Evolutionary conservation across 2,797 vertebrate genomes (phyloP), one percentile per base, ranked within the genome.

Genomic region (Danio tinwini): DNA sequence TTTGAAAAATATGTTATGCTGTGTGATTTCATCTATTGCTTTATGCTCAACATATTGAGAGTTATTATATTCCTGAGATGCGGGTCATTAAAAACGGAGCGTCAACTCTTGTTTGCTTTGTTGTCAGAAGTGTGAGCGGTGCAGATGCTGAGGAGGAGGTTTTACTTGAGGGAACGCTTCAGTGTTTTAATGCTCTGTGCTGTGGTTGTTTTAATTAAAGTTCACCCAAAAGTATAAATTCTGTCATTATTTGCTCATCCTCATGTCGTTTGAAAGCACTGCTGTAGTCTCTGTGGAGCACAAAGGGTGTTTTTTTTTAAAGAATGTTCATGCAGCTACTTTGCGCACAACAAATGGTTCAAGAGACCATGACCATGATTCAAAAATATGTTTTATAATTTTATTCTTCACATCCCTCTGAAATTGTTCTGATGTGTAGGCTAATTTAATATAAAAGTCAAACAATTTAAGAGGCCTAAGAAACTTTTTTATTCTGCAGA

Each of bases 1-100:
- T 76, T 83, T 21, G 63, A 61, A 84, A 67, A 81, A 72, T 80
- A 74, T 74, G 58, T 73, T 79, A 69, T 13, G 12, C 39, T 76
- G 69, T 77, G 56, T 70, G 72, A 85, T 69, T 83, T 85, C 49
- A 76, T 76, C 64, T 79, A 53, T 71, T 50, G 7, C 47, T 72
- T 75, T 47, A 70, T 67, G 76, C 42, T 72, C 58, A 74, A 55
- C 73, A 73, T 76, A 65, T 64, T 76, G 81, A 50, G 68, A 72
- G 76, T 42, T 85, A 40, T 59, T 49, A 72, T 72, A 74, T 74
- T 72, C 63, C 65, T 37, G 77, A 73, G 81, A 55, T 53, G 63
- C 65, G 64, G 83, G 83, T 78, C 81, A 74, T 77, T 72, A 62
- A 58, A 67, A 56, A 64, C 74, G 37, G 65, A 71, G 47, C 29